Conservation (phyloP, 2,113 vertebrate species). For the Tiliqua scincoides region DNA sequence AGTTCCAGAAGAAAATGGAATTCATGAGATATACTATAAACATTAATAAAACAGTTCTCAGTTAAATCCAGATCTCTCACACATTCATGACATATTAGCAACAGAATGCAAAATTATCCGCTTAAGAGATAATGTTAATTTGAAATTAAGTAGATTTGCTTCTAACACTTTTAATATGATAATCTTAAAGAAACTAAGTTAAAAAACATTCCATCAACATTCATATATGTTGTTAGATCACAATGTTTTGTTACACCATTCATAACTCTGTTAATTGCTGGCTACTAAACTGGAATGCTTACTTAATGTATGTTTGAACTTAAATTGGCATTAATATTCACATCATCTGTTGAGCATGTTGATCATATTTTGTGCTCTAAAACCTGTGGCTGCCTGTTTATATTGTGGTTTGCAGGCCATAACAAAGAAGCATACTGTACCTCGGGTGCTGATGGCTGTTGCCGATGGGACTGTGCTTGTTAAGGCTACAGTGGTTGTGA, state of each 20-base stretch:
- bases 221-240: conserved; percentile 52
- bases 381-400: conserved; percentile 35
- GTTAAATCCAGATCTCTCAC: conserved; percentile 14
- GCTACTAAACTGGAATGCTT: conserved; percentile 32
- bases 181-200: conserved; percentile 64
- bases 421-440: conserved; percentile 91
- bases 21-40: neutral
- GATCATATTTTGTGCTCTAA: conserved; percentile 8
- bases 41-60: conserved; percentile 6
- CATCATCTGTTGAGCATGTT: conserved; percentile 24
- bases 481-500: conserved; percentile 90
- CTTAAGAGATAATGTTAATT: conserved; percentile 60
- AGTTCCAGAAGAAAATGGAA: neutral
- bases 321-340: conserved; percentile 14
- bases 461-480: conserved; percentile 88
- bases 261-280: conserved; percentile 27
- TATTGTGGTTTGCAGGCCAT: conserved; percentile 68
- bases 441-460: conserved; percentile 87
- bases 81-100: conserved; percentile 38
- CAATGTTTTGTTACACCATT: conserved; percentile 48
- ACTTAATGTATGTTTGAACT: conserved; percentile 2
- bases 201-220: conserved; percentile 62
- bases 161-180: conserved; percentile 60
- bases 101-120: conserved; percentile 43
- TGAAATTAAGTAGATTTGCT: conserved; percentile 63